Base-by-base conservation (phyloP, 2,113 vertebrate genomes). In the Cricetomys ansorgei region DNA sequence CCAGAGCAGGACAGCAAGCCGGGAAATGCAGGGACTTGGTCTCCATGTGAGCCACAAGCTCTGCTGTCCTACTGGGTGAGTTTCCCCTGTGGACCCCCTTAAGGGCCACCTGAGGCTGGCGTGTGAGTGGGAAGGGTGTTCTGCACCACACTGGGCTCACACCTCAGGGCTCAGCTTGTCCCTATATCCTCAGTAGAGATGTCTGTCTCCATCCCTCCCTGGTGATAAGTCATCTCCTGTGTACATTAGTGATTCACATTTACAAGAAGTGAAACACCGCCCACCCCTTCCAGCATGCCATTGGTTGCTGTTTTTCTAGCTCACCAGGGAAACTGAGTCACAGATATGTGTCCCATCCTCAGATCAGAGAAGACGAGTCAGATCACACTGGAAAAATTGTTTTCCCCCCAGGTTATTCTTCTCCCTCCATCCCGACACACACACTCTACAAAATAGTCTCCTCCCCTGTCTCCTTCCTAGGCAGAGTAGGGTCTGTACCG, bases 271-370 rank as follows among this genome's bases (percentile, higher is more conserved):
- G 75, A 84, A 40, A 59, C 53, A 40, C 65, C 7, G 19, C 6
- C 50, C 0, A 0, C 13, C 6, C 21, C 37, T 27, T 88, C 31
- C 0, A 23, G 2, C 73, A 43, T 62, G 62, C 17, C 29, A 7
- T 4, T 25, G 4, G 48, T 7, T 53, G n/a, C n/a, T n/a, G n/a
- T n/a, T 84, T 72, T 59, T 91, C 72, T 19, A 50, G 40, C 48
- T 55, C n/a, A n/a, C 69, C 11, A 7, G 16, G 83, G 50, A 87
- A 43, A 11, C 4, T n/a, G 65, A 69, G 55, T 80, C 72, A 17
- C 4, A 10, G 29, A 8, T 5, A 40, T 83, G 59, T 72, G 70
- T 48, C 48, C 55, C 21, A 7, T 65, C 27, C 77, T 91, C 15
- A 72, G 31, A 17, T 65, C 7, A 0, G 62, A 40, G 17, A 27